These are phyloP conservation scores for Drosophila mimetica DNA, from an alignment of 2,888 invertebrate species.

Conservation along the genomic window DNA sequence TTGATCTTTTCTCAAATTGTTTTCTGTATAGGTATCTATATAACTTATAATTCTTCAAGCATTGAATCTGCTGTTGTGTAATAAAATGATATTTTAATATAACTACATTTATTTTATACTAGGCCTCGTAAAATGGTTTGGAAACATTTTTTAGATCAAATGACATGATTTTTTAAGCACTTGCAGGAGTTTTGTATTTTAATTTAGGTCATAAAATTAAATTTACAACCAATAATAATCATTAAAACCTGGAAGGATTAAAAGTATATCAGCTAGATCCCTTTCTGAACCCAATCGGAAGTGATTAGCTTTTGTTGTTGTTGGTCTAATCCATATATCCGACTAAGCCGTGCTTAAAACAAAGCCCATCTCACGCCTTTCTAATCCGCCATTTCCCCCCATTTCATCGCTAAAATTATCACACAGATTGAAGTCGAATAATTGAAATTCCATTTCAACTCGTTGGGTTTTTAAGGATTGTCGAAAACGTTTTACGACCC, in stretches of 20 bases:
- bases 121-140: too few species aligned
- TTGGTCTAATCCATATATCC: background rate
- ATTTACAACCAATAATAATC: background rate
- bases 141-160: too few species aligned
- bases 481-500: constrained; percentile 45
- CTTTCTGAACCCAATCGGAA: constrained; percentile 2
- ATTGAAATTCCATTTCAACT: constrained; percentile 39
- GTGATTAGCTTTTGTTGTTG: constrained; percentile 5
- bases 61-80: too few species aligned
- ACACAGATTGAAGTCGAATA: constrained; percentile 2
- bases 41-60: too few species aligned
- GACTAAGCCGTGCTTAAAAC: constrained; percentile 17
- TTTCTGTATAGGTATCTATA: too few species aligned
- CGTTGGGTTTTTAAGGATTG: constrained; percentile 40
- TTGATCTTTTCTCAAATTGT: too few species aligned
- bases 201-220: background rate
- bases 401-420: background rate
- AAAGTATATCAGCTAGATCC: background rate
- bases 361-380: constrained; percentile 5
- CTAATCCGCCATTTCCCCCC: constrained; percentile 9
- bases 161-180: too few species aligned
- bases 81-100: too few species aligned
- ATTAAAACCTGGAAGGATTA: background rate
- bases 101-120: too few species aligned
- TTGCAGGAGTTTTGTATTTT: too few species aligned